These are phyloP conservation scores for Cremastinae sp. DNA, from an alignment of 2,888 invertebrate genomes.

Conservation along the genomic window DNA sequence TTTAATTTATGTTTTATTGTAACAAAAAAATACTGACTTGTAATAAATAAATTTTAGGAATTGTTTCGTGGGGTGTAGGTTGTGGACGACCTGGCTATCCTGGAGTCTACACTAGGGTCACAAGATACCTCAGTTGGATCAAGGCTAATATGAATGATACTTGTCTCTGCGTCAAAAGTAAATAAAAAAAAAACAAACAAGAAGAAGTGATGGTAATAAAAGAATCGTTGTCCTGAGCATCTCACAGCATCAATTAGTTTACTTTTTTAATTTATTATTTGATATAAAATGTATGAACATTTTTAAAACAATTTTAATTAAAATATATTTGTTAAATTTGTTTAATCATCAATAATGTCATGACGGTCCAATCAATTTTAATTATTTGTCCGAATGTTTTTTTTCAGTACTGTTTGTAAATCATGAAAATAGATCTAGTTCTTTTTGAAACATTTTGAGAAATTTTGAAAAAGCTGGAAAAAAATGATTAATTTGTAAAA, in stretches of 20 bases:
- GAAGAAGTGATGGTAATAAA: constrained; percentile 15
- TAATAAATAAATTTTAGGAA: constrained; percentile 82
- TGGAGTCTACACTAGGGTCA: constrained; percentile 88
- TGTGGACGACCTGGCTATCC: constrained; percentile 88
- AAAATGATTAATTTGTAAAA: no score
- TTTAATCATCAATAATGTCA: no score
- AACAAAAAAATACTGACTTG: no score
- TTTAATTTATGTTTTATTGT: not conserved
- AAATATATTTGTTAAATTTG: no score
- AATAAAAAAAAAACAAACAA: constrained; percentile 18
- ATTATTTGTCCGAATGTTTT: no score
- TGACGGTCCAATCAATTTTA: no score
- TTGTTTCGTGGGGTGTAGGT: constrained; percentile 93
- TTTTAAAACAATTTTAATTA: no score
- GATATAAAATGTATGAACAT: not conserved
- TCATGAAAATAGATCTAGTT: no score
- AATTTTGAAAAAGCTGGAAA: no score
- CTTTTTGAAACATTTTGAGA: no score
- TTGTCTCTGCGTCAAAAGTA: constrained; percentile 86
- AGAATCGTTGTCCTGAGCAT: no score
- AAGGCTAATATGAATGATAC: constrained; percentile 87
- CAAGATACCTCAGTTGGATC: constrained; percentile 88
- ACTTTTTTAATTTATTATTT: not conserved
- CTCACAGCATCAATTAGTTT: not conserved
- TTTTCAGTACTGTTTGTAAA: no score